Evolutionary conservation across 2,888 invertebrate species (phyloP).

Genomic region (Cabera pusaria): DNA sequence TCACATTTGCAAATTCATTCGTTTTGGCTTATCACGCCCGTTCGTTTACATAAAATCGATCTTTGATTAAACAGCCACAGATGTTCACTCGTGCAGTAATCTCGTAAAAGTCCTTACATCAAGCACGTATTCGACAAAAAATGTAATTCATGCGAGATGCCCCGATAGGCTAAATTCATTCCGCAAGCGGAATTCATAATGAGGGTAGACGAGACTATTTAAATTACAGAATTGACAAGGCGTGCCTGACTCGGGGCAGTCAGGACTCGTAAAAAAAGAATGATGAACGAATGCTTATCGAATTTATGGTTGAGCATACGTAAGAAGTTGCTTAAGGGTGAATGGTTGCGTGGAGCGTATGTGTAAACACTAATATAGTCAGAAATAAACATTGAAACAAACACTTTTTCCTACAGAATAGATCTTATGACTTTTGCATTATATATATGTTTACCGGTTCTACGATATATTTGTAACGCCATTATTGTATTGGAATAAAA

Average conservation of each 20-base stretch:
- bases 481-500: too few relatives aligned
- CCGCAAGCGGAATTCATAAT: slow-evolving; percentile 37
- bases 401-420: too few relatives aligned
- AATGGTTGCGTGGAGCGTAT: too few relatives aligned
- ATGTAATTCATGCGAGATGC: slow-evolving; percentile 28
- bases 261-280: not conserved
- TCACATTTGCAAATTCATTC: too few relatives aligned
- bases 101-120: slow-evolving; percentile 8
- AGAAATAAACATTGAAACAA: too few relatives aligned
- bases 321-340: not conserved
- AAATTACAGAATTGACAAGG: slow-evolving; percentile 23
- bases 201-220: slow-evolving; percentile 28
- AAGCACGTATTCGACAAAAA: slow-evolving; percentile 26
- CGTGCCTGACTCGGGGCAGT: not conserved
- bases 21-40: too few relatives aligned
- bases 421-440: too few relatives aligned
- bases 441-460: too few relatives aligned
- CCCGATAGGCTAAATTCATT: slow-evolving; percentile 35
- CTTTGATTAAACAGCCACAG: slow-evolving; percentile 1
- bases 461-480: too few relatives aligned
- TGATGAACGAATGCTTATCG: slow-evolving; percentile 4
- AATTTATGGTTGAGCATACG: slow-evolving; percentile 3
- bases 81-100: slow-evolving; percentile 3
- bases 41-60: too few relatives aligned
- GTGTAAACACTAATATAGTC: too few relatives aligned